These are phyloP conservation scores for Spea hammondii DNA, from an alignment of 2,797 vertebrate species.

Conservation along the genomic window DNA sequence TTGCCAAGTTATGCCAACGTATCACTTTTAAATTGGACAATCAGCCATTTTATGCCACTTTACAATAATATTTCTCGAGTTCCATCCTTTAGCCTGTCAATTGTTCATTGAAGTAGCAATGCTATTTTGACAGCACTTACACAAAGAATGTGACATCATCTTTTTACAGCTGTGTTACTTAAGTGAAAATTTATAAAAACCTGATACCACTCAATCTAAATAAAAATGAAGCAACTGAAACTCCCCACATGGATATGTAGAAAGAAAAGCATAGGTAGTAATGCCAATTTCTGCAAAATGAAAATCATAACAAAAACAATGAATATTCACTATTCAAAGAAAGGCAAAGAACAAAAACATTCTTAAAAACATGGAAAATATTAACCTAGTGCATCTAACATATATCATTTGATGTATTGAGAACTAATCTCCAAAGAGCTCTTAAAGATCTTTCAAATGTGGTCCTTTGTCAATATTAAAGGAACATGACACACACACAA, in stretches of 20 bases:
- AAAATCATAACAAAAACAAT: conserved; percentile 47
- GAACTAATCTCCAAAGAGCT: conserved; percentile 65
- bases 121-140: conserved; percentile 14
- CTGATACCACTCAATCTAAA: conserved; percentile 54
- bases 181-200: conserved; percentile 30
- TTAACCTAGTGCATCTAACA: conserved; percentile 31
- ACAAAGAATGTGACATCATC: conserved; percentile 25
- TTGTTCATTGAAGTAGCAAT: conserved; percentile 27
- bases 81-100: conserved; percentile 48
- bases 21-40: conserved; percentile 52
- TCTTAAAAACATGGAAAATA: conserved; percentile 9
- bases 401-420: conserved; percentile 67
- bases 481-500: too few relatives aligned
- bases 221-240: conserved; percentile 14
- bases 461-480: conserved; percentile 67
- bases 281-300: conserved; percentile 42
- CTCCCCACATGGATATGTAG: conserved; percentile 41
- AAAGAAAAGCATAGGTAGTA: conserved; percentile 50
- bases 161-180: conserved; percentile 41
- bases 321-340: conserved; percentile 62
- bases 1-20: conserved; percentile 8
- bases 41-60: conserved; percentile 44
- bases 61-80: conserved; percentile 29
- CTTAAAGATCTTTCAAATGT: conserved; percentile 64
- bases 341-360: conserved; percentile 48